These are phyloP conservation scores for Cryptoblepharus egeriae DNA, from an alignment of 2,797 vertebrate species.

Conservation along the genomic window DNA sequence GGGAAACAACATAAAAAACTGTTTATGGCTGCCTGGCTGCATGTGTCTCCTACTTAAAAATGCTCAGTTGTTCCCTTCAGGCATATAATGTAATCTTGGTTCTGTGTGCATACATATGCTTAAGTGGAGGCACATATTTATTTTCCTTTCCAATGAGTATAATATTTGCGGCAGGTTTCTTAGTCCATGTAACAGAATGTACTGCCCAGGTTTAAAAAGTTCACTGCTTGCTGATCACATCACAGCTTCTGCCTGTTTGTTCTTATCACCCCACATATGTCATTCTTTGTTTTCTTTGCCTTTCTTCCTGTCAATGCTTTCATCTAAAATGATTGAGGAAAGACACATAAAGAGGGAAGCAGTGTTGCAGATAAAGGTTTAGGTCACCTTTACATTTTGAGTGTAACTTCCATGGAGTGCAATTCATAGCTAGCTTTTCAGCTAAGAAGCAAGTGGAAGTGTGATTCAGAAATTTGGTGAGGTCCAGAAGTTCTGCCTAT, in stretches of 20 bases:
- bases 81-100: background rate
- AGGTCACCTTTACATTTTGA: background rate
- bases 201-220: background rate
- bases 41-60: too few relatives aligned
- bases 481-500: background rate
- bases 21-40: background rate
- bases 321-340: background rate
- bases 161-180: background rate
- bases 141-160: background rate
- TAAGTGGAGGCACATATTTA: background rate
- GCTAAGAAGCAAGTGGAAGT: background rate
- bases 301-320: background rate
- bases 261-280: background rate
- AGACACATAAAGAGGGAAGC: slow-evolving; percentile 1
- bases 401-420: background rate
- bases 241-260: background rate
- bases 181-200: background rate
- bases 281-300: background rate
- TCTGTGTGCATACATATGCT: background rate
- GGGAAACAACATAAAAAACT: too few relatives aligned
- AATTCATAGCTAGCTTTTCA: background rate
- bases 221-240: background rate
- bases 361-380: background rate
- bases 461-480: background rate
- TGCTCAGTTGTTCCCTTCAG: background rate